Percentiles rank a stretch among this genome's conserved stretches.
Evolutionary conservation across 2,888 invertebrate species (phyloP).

Genomic region (Hyposoter didymator): DNA sequence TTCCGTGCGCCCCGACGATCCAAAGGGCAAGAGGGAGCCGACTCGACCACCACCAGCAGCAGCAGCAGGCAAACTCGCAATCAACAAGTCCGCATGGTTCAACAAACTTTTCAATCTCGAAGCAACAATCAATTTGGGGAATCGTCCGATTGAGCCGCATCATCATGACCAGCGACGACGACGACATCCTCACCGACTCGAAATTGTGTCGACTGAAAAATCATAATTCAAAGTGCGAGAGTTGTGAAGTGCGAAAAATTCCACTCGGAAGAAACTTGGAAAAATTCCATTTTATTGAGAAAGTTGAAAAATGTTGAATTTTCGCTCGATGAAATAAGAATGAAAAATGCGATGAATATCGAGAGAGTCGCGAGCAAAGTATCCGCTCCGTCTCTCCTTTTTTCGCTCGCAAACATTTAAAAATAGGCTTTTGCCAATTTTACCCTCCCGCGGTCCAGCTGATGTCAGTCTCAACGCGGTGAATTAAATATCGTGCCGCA

Average conservation of each 20-base stretch:
- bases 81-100: slow-evolving; percentile 66
- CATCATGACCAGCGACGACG: no score
- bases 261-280: background rate
- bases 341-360: slow-evolving; percentile 6
- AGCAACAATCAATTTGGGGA: slow-evolving; percentile 39
- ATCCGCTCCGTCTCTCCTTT: background rate
- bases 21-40: slow-evolving; percentile 14
- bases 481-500: slow-evolving; percentile 10
- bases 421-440: slow-evolving; percentile 24
- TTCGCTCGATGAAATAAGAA: background rate
- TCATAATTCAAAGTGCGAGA: background rate
- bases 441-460: background rate
- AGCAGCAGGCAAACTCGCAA: slow-evolving; percentile 14
- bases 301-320: background rate
- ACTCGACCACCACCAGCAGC: slow-evolving; percentile 13
- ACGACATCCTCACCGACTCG: background rate
- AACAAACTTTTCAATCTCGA: slow-evolving; percentile 18
- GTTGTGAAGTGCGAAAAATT: background rate
- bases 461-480: slow-evolving; percentile 2
- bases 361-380: slow-evolving; percentile 24
- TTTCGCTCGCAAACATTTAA: slow-evolving; percentile 29
- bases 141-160: slow-evolving; percentile 44
- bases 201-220: slow-evolving; percentile 17
- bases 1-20: background rate
- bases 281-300: background rate